Conservation (phyloP, 2,113 vertebrate genomes). For the Pavo muticus region DNA sequence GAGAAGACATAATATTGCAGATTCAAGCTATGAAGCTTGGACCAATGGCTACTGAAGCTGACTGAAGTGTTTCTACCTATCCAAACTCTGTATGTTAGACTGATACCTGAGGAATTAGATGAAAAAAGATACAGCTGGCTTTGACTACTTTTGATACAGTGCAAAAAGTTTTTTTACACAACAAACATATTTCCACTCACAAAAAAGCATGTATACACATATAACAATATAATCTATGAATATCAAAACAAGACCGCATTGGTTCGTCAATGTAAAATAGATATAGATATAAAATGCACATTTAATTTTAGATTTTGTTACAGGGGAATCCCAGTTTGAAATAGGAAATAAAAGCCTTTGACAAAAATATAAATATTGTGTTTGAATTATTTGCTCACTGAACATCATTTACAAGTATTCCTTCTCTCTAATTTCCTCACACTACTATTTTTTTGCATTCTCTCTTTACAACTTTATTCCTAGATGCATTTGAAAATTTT, state of each 20-base stretch:
- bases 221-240: not conserved
- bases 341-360: not conserved
- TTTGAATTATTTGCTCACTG: not conserved
- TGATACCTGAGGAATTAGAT: not conserved
- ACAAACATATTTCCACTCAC: not conserved
- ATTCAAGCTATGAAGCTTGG: not conserved
- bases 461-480: not conserved
- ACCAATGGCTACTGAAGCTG: not conserved
- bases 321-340: not conserved
- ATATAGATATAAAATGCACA: not conserved
- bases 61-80: not conserved
- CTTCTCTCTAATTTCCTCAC: not conserved
- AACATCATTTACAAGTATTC: not conserved
- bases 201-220: not conserved
- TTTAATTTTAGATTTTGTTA: not conserved
- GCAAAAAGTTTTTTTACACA: not conserved
- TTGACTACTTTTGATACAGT: not conserved
- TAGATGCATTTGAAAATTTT: not conserved
- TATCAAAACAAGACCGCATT: not conserved
- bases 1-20: not conserved
- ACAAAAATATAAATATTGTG: not conserved
- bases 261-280: no score
- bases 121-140: not conserved
- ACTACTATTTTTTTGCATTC: not conserved
- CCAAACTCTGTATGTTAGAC: no score